phyloP scores from a whole-genome alignment of 2,797 vertebrate genomes.

The Epinephelus awoara region DNA sequence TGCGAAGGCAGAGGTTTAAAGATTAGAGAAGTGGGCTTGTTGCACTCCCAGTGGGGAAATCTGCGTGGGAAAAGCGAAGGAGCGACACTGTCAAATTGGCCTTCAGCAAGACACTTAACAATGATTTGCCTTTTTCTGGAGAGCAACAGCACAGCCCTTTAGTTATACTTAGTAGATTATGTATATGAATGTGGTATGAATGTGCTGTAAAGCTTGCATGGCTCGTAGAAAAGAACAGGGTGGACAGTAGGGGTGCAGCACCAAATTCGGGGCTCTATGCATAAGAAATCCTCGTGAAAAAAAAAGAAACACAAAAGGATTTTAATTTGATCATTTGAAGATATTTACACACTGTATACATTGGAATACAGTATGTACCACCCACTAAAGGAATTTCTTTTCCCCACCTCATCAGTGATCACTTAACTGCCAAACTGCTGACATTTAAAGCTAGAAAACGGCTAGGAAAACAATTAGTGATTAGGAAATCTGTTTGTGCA shows the following conservation, averaged over 20 bases:
- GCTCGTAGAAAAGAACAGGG: not conserved
- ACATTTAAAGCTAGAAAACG: not conserved
- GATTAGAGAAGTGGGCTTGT: slow-evolving; percentile 13
- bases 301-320: not conserved
- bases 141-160: not conserved
- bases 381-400: not conserved
- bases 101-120: slow-evolving; percentile 25
- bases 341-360: not conserved
- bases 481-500: not conserved
- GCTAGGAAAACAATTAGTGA: too few relatives aligned
- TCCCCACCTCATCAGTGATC: not conserved
- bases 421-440: not conserved
- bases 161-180: not conserved
- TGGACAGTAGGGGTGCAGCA: not conserved
- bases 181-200: not conserved
- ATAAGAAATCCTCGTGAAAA: not conserved
- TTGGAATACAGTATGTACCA: not conserved
- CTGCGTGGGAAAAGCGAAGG: slow-evolving; percentile 9
- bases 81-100: slow-evolving; percentile 21
- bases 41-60: slow-evolving; percentile 6
- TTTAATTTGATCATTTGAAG: not conserved
- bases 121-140: slow-evolving; percentile 28
- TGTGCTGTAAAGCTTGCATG: not conserved
- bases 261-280: too few relatives aligned
- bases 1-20: slow-evolving; percentile 15